Percentiles rank a stretch among this genome's conserved stretches.
phyloP scores from a whole-genome alignment of 2,797 vertebrate species.

The Paguma larvata region DNA sequence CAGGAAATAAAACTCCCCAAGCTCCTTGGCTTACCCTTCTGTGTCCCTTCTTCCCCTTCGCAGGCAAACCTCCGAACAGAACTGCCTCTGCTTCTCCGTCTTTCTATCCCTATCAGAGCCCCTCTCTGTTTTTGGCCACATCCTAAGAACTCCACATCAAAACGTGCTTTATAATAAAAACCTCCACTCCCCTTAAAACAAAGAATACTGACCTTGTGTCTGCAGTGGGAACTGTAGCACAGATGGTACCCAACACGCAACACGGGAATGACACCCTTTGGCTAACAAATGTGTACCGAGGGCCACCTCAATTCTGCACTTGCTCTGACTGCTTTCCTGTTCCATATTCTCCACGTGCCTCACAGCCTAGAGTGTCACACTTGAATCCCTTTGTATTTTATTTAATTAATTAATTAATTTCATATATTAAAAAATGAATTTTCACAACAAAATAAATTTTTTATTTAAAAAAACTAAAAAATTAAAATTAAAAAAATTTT shows the following conservation, averaged over 20 bases:
- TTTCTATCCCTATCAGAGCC: background rate
- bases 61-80: background rate
- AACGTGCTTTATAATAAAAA: conserved; percentile 47
- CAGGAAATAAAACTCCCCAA: background rate
- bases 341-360: background rate
- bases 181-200: background rate
- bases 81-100: background rate
- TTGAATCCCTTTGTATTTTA: background rate
- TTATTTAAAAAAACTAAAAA: background rate
- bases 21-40: background rate
- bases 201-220: background rate
- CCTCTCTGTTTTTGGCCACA: background rate
- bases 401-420: too few relatives aligned
- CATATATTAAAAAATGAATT: background rate
- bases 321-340: background rate
- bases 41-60: background rate
- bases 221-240: background rate
- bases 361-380: background rate
- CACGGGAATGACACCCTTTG: too few relatives aligned
- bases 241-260: background rate
- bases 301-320: fast-evolving
- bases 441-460: conserved; percentile 50
- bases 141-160: conserved; percentile 16
- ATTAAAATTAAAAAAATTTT: background rate
- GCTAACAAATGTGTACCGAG: background rate